A percentile compares a stretch with the other conserved stretches of the same genome.
Conservation (phyloP, 2,113 vertebrate species). For the Typhlomys cinereus region DNA sequence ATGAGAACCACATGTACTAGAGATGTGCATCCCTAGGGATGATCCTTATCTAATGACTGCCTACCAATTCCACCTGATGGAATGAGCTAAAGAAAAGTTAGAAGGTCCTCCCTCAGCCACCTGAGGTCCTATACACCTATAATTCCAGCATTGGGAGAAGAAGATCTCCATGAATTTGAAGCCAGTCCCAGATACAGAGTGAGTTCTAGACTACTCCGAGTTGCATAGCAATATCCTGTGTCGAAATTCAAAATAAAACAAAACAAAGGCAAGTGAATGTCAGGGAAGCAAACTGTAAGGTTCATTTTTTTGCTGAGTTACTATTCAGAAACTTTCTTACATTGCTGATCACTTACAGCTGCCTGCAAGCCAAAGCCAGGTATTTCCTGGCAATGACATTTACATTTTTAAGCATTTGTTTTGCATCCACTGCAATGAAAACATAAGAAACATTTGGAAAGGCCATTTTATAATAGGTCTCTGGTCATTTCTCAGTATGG, state of each 20-base stretch:
- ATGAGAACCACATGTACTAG: neutral
- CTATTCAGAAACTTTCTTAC: neutral
- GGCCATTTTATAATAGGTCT: neutral
- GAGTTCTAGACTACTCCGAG: neutral
- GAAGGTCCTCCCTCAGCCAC: neutral
- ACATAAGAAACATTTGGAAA: neutral
- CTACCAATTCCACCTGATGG: neutral
- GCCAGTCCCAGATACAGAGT: neutral
- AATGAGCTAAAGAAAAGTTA: neutral
- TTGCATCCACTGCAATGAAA: neutral
- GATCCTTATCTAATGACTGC: neutral
- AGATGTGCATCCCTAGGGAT: neutral
- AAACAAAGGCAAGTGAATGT: neutral
- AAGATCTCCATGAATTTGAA: neutral
- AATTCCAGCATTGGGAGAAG: neutral
- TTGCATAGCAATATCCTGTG: neutral
- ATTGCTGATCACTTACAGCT: neutral
- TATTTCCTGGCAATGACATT: conserved; percentile 13
- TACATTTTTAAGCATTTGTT: neutral
- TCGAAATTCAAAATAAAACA: neutral
- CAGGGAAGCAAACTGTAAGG: neutral
- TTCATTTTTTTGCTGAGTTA: neutral
- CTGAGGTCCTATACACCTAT: neutral
- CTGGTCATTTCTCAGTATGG: neutral
- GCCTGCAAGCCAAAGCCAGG: neutral